Evolutionary conservation across 2,113 vertebrate genomes (phyloP).

Genomic region (Chinchilla lanigera): DNA sequence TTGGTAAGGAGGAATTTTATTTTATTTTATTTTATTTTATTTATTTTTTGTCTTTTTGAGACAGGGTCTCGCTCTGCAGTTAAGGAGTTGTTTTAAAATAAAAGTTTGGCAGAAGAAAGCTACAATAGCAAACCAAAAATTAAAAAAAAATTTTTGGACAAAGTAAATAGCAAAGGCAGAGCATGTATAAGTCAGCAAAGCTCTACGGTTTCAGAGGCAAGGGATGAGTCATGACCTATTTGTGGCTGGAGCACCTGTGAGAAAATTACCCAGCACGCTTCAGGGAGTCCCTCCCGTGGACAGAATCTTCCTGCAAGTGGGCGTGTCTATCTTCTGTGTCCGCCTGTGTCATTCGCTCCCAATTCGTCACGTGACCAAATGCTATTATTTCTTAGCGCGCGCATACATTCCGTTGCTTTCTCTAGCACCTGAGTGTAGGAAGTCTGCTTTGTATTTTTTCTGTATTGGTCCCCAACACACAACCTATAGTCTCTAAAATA

Average conservation of each 20-base stretch:
- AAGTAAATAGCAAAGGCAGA: neutral
- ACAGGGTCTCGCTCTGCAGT: no score
- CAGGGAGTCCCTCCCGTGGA: neutral
- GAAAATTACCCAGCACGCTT: neutral
- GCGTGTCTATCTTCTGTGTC: neutral
- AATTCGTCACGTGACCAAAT: neutral
- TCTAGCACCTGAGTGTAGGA: neutral
- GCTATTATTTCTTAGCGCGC: neutral
- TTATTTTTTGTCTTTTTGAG: no score
- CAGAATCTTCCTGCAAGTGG: neutral
- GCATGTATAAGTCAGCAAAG: neutral
- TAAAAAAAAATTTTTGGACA: neutral
- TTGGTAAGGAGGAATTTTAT: neutral
- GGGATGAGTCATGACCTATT: neutral
- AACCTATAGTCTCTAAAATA: neutral
- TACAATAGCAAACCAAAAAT: neutral
- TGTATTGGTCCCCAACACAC: neutral
- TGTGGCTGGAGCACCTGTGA: neutral
- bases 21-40: no score
- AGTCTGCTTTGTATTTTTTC: neutral
- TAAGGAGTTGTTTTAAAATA: no score
- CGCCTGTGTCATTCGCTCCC: neutral
- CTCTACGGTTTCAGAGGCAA: neutral
- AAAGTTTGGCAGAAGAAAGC: neutral
- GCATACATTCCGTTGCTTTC: neutral